Evolutionary conservation across 1,140 invertebrate genomes (phyloP).

Genomic region (Hylaeus volcanicus): DNA sequence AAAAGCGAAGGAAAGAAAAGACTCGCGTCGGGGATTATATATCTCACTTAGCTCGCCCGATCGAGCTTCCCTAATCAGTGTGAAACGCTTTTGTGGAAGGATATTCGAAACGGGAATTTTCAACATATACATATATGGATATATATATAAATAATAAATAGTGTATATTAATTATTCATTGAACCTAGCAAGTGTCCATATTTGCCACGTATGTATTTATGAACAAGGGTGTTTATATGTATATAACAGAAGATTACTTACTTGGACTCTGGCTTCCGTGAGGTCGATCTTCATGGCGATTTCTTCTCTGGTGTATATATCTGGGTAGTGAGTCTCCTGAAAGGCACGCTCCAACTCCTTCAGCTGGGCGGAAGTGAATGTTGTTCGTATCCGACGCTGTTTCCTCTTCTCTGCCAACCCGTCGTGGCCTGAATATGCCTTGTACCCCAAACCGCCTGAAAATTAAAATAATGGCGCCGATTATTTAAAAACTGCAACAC

Average conservation of each 20-base stretch:
- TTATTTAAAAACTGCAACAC: not conserved
- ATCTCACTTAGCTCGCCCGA: not conserved
- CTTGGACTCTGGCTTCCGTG: conserved; percentile 98
- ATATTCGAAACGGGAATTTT: too few species aligned
- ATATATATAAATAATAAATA: too few species aligned
- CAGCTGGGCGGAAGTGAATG: conserved; percentile 97
- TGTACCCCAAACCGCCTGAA: conserved; percentile 91
- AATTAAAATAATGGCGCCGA: conserved; percentile 13
- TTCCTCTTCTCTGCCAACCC: conserved; percentile 94
- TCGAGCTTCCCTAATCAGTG: not conserved
- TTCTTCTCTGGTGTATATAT: conserved; percentile 99
- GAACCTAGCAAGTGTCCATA: too few species aligned
- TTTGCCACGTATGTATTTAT: too few species aligned
- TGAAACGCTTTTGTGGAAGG: not conserved
- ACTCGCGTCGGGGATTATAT: not conserved
- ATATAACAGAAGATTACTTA: conserved; percentile 78
- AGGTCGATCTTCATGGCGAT: conserved; percentile 99
- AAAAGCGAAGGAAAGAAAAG: conserved; percentile 22
- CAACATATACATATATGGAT: too few species aligned
- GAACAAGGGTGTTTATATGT: too few species aligned
- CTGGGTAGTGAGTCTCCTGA: conserved; percentile 98
- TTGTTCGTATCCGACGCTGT: conserved; percentile 96
- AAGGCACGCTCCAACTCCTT: conserved; percentile 98
- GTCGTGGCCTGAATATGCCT: conserved; percentile 92
- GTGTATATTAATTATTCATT: too few species aligned